Conservation (phyloP, 1,140 invertebrate genomes). For the Campodea augens region DNA sequence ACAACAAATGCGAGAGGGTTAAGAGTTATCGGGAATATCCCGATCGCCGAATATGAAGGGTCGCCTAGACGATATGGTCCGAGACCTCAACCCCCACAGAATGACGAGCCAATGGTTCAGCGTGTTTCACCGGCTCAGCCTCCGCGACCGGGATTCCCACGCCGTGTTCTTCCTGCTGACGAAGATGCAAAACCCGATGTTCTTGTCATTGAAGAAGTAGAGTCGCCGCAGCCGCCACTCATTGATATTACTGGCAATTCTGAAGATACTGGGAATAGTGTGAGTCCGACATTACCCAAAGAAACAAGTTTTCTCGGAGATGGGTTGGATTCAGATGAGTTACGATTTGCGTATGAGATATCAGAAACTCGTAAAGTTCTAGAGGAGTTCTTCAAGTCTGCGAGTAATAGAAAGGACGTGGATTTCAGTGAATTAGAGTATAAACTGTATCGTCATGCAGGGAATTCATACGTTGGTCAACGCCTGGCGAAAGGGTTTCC, state of each 20-base stretch:
- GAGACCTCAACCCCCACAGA: slow-evolving; percentile 22
- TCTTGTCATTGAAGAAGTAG: slow-evolving; percentile 2
- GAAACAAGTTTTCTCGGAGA: background rate
- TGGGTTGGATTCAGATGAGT: slow-evolving; percentile 18
- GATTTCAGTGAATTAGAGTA: slow-evolving; percentile 59
- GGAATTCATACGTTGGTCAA: slow-evolving; percentile 63
- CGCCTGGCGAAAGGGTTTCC: slow-evolving; percentile 42
- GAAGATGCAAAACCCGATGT: background rate
- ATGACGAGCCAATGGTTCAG: slow-evolving; percentile 19
- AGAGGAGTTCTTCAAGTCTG: slow-evolving; percentile 65
- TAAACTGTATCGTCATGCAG: slow-evolving; percentile 46
- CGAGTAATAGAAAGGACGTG: slow-evolving; percentile 2
- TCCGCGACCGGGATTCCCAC: slow-evolving; percentile 49
- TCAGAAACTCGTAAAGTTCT: slow-evolving; percentile 76
- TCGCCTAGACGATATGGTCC: slow-evolving; percentile 70
- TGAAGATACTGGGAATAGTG: background rate
- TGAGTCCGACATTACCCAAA: background rate
- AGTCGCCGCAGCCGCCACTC: background rate
- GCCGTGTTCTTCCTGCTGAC: slow-evolving; percentile 28
- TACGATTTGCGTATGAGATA: slow-evolving; percentile 75
- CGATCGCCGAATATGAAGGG: slow-evolving; percentile 78
- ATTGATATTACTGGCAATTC: too few relatives aligned
- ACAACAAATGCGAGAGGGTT: slow-evolving; percentile 26
- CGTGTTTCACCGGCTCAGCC: slow-evolving; percentile 43
- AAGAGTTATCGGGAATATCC: slow-evolving; percentile 65